These are phyloP conservation scores for Sebastes vulpes DNA, from an alignment of 2,797 vertebrate species.

Conservation along the genomic window DNA sequence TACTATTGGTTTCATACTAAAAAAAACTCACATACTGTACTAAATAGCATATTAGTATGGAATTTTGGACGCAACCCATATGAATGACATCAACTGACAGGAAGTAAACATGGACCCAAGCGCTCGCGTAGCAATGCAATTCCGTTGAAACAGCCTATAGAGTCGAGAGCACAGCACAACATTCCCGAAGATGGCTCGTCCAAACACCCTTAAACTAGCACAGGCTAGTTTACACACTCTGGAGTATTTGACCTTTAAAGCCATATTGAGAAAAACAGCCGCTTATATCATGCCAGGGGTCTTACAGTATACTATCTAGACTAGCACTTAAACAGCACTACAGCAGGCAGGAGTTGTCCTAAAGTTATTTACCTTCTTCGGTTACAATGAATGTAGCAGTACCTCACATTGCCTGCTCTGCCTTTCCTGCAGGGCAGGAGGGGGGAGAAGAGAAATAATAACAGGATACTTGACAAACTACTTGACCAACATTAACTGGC, in stretches of 20 bases:
- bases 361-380: constrained; percentile 89
- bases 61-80: no score
- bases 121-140: no score
- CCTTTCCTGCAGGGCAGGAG: constrained; percentile 88
- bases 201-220: constrained; percentile 10
- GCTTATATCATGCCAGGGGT: constrained; percentile 51
- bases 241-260: constrained; percentile 11
- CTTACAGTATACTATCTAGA: constrained; percentile 12
- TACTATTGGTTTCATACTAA: no score
- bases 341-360: constrained; percentile 41
- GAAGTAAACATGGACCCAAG: no score
- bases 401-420: constrained; percentile 88
- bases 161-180: not conserved
- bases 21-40: no score
- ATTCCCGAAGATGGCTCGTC: constrained; percentile 17
- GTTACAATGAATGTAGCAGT: constrained; percentile 86
- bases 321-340: constrained; percentile 20
- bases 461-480: constrained; percentile 53
- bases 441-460: constrained; percentile 74
- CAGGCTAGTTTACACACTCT: not conserved
- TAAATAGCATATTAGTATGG: no score
- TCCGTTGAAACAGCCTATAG: not conserved
- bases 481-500: not conserved
- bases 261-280: constrained; percentile 21
- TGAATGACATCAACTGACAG: no score